Evolutionary conservation across 2,113 vertebrate species (phyloP), one percentile per base, ranked within the genome.

Genomic region (Theristicus caerulescens): DNA sequence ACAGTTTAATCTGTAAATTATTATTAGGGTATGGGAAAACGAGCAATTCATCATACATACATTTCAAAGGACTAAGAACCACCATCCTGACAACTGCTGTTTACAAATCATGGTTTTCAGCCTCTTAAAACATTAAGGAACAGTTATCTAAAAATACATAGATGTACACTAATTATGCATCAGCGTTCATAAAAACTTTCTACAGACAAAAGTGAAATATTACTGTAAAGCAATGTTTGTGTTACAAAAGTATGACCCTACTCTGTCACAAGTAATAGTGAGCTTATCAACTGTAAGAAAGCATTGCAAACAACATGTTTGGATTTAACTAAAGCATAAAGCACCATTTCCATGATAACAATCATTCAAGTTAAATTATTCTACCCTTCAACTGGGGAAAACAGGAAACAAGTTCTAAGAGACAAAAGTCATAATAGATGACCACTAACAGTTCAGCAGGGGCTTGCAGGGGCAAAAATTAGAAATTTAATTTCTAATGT

Each of bases 41-140:
- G 0, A 69, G 25, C 1, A 3, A 58, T 14, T 27, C 18, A 7
- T 52, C 36, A 32, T 5, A 58, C 0, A 6, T 5, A 20, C 46
- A 10, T 49, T 71, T 12, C 69, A 49, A 55, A 77, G 29, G 32
- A 17, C 24, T 71, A n/a, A 27, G 17, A 71, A 78, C 7, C 8
- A 72, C 9, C 42, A 57, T 22, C 34, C 52, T 46, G 47, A 36
- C 25, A 67, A 40, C 26, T 36, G 3, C 42, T 78, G 40, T 15
- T 78, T 9, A 27, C 10, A 81, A 66, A 71, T 15, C 9, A 38
- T 0, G 17, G 69, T 42, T 42, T 59, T 44, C 26, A 42, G 32
- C 20, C 36, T 70, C 73, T 52, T 58, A 36, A 81, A 88, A 24
- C 57, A n/a, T 24, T n/a, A 54, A 42, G 58, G 3, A 65, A 3